These are phyloP conservation scores for Galerucella pusilla DNA, from an alignment of 2,888 invertebrate species.

Conservation along the genomic window DNA sequence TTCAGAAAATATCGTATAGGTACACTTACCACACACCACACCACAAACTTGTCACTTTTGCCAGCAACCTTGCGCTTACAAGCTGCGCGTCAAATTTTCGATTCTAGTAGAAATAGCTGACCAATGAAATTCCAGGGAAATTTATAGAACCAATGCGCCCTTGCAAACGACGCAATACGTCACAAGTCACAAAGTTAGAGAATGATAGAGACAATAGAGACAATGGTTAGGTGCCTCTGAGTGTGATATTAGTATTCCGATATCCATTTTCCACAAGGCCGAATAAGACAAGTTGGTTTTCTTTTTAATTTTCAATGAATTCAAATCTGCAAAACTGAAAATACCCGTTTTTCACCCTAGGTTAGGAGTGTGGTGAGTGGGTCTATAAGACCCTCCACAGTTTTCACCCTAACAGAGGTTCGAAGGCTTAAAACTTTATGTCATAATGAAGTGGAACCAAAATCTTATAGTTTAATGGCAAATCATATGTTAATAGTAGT, in stretches of 20 bases:
- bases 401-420: not conserved
- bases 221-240: too few relatives aligned
- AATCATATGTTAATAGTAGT: too few relatives aligned
- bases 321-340: too few relatives aligned
- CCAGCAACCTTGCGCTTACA: constrained; percentile 35
- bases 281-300: constrained; percentile 3
- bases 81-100: constrained; percentile 35
- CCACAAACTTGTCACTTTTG: constrained; percentile 34
- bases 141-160: constrained; percentile 34
- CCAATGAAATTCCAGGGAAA: constrained; percentile 25
- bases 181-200: not conserved
- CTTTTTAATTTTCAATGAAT: not conserved
- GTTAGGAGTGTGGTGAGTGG: too few relatives aligned
- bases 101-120: constrained; percentile 26
- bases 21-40: constrained; percentile 17
- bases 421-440: too few relatives aligned
- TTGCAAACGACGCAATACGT: constrained; percentile 33
- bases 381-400: too few relatives aligned
- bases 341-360: too few relatives aligned
- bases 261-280: constrained; percentile 27
- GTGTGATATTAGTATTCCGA: constrained; percentile 2
- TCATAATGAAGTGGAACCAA: too few relatives aligned
- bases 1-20: constrained; percentile 10
- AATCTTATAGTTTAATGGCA: too few relatives aligned
- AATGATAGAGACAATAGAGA: too few relatives aligned